phyloP scores from a whole-genome alignment of 2,888 invertebrate genomes.

The Encarsia formosa region DNA sequence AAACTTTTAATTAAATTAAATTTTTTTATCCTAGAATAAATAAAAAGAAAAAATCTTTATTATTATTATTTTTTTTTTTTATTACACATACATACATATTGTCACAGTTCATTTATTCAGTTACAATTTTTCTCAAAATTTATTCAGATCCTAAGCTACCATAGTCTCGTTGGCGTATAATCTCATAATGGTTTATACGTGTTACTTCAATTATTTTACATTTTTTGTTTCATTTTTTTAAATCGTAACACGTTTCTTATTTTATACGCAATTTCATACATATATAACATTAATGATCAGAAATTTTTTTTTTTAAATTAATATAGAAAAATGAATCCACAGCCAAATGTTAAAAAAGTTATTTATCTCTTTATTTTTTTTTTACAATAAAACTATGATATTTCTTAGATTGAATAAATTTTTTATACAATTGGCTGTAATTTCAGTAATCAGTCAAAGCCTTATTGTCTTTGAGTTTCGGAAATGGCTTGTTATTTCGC shows the following conservation, averaged over 20 bases:
- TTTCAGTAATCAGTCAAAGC: conserved; percentile 34
- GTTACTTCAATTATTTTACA: background rate
- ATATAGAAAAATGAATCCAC: conserved; percentile 3
- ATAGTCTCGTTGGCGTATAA: conserved; percentile 22
- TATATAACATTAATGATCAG: background rate
- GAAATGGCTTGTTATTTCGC: conserved; percentile 13
- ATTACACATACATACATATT: conserved; percentile 38
- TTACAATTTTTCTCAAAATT: conserved; percentile 23
- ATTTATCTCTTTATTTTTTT: background rate
- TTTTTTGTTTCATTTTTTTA: conserved; percentile 12
- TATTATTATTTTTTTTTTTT: too few relatives aligned
- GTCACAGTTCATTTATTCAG: conserved; percentile 40
- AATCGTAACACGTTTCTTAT: conserved; percentile 3
- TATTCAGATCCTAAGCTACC: conserved; percentile 46
- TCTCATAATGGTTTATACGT: background rate
- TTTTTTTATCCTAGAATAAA: conserved; percentile 22
- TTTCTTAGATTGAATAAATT: background rate
- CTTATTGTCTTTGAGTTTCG: conserved; percentile 41
- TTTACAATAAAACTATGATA: background rate
- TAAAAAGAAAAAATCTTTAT: too few relatives aligned
- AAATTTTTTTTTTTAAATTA: background rate
- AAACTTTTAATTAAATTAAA: conserved; percentile 22
- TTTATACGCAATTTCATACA: background rate
- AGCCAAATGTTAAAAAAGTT: background rate
- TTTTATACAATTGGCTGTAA: conserved; percentile 1